These are phyloP conservation scores for Mesorhabditis sp. DNA, from an alignment of 2,888 invertebrate species.

Conservation along the genomic window DNA sequence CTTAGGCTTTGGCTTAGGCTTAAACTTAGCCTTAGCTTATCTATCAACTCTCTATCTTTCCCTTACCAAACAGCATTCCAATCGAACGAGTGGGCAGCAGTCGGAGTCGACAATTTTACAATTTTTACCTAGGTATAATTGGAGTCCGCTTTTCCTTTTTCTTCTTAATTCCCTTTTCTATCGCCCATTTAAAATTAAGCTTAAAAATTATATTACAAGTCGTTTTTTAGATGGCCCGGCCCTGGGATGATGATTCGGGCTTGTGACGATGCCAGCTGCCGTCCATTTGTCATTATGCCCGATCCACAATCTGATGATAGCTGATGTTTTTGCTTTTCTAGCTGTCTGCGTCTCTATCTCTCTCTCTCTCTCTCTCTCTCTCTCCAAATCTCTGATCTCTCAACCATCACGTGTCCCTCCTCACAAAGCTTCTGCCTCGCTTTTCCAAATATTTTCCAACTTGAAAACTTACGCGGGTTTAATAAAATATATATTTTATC, in stretches of 20 bases:
- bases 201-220: too few relatives aligned
- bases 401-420: neutral
- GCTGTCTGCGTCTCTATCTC: neutral
- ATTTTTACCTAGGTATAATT: neutral
- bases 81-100: neutral
- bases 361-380: neutral
- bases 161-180: too few relatives aligned
- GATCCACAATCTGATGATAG: constrained; percentile 1
- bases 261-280: neutral
- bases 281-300: neutral
- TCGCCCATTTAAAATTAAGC: too few relatives aligned
- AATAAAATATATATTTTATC: too few relatives aligned
- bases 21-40: neutral
- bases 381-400: neutral
- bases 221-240: neutral
- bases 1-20: neutral
- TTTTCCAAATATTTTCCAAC: too few relatives aligned
- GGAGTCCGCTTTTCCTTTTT: too few relatives aligned
- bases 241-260: constrained; percentile 3
- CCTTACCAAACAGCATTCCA: neutral
- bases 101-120: neutral
- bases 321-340: neutral
- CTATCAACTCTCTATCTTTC: too few relatives aligned
- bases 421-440: neutral
- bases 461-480: too few relatives aligned